Conservation (phyloP, 2,888 invertebrate species). For the Drosophila leonis region DNA sequence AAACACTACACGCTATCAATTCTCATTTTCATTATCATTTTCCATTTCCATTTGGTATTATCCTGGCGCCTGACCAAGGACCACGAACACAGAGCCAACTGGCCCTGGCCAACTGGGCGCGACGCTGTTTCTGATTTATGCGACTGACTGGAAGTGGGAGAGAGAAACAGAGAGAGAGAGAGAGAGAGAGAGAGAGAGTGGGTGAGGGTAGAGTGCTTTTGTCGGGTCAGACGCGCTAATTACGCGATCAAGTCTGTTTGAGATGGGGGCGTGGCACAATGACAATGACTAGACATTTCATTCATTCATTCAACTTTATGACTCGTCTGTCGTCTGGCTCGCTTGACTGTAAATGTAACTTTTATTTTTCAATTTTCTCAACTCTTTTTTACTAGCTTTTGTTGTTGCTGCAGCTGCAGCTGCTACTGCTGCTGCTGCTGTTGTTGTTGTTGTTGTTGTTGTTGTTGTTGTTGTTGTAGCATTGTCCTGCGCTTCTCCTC, state of each 20-base stretch:
- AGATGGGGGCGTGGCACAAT: constrained; percentile 25
- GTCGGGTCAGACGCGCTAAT: constrained; percentile 77
- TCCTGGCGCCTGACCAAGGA: constrained; percentile 24
- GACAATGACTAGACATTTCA: constrained; percentile 71
- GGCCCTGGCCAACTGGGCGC: constrained; percentile 43
- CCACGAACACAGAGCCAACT: constrained; percentile 21
- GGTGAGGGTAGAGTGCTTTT: background rate
- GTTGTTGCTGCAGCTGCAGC: constrained; percentile 4
- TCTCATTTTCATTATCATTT: constrained; percentile 75
- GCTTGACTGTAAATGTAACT: constrained; percentile 55
- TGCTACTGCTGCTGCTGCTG: constrained; percentile 10
- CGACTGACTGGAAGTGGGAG: constrained; percentile 24
- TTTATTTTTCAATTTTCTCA: constrained; percentile 83
- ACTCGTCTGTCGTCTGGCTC: constrained; percentile 27
- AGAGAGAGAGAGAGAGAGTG: too few species aligned
- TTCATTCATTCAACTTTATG: constrained; percentile 77
- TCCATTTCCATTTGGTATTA: constrained; percentile 43
- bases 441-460: background rate
- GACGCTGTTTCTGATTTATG: constrained; percentile 55
- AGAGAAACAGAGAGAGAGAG: background rate
- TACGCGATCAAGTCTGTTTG: constrained; percentile 65
- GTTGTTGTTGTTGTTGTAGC: background rate
- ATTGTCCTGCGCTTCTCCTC: constrained; percentile 19
- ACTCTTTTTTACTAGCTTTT: constrained; percentile 43
- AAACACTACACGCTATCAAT: constrained; percentile 71